Evolutionary conservation across 2,888 invertebrate species (phyloP).

Genomic region (Magallana nippona): DNA sequence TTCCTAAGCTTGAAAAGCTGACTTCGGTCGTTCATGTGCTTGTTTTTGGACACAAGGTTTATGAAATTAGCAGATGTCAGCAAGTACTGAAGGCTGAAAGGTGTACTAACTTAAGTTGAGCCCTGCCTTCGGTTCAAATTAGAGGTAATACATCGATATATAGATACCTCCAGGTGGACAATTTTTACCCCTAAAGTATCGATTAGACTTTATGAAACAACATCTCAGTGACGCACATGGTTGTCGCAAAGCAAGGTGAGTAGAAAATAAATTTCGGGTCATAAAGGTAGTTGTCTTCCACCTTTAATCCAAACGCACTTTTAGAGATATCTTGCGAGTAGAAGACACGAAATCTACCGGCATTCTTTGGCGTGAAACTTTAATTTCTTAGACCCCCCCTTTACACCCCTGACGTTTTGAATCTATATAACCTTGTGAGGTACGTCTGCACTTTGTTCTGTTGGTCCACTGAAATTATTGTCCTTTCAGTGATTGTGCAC

Average conservation of each 20-base stretch:
- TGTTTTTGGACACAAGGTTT: no score
- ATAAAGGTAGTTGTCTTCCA: background rate
- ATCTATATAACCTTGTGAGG: no score
- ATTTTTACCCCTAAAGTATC: background rate
- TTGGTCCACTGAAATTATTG: no score
- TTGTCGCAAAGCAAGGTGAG: background rate
- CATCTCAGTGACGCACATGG: slow-evolving; percentile 11
- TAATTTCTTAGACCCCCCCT: no score
- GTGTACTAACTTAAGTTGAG: background rate
- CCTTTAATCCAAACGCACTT: background rate
- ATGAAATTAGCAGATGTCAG: no score
- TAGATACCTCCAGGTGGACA: background rate
- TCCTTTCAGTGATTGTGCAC: no score
- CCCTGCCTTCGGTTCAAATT: background rate
- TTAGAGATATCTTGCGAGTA: background rate
- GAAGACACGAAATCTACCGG: background rate
- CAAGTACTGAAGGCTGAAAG: no score
- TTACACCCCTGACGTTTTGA: no score
- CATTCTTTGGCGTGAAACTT: background rate
- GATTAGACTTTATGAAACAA: background rate
- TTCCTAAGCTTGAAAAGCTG: no score
- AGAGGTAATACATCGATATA: background rate
- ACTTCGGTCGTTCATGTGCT: no score
- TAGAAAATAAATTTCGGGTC: background rate
- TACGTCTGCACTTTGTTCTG: no score